A percentile compares a stretch with the other conserved stretches of the same genome.
Conservation (phyloP, 2,888 invertebrate species). For the Macaria notata region DNA sequence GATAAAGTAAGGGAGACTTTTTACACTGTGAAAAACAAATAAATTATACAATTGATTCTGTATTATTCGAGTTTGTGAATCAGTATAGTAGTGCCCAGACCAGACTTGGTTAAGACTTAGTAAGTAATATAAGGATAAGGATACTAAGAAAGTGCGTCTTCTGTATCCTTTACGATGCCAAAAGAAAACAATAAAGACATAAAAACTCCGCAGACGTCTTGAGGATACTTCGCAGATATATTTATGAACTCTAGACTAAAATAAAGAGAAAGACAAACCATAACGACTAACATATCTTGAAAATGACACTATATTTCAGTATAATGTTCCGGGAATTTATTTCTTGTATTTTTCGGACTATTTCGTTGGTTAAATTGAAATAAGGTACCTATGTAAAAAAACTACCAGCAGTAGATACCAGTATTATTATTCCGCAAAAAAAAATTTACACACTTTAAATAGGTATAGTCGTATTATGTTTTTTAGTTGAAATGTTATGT, state of each 20-base stretch:
- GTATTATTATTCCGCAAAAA: too few species aligned
- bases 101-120: background rate
- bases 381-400: too few species aligned
- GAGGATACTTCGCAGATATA: slow-evolving; percentile 9
- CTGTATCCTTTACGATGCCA: slow-evolving; percentile 2
- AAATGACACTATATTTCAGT: slow-evolving; percentile 12
- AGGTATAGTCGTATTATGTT: too few species aligned
- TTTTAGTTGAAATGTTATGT: too few species aligned
- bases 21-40: slow-evolving; percentile 2
- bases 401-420: too few species aligned
- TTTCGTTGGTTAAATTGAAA: background rate
- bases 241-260: slow-evolving; percentile 13
- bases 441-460: too few species aligned
- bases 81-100: too few species aligned
- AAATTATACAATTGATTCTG: too few species aligned
- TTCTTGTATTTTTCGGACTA: slow-evolving; percentile 1
- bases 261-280: slow-evolving; percentile 9
- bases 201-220: slow-evolving; percentile 19
- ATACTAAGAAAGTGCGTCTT: background rate
- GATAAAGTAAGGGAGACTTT: background rate
- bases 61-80: too few species aligned
- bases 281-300: slow-evolving; percentile 12
- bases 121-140: too few species aligned
- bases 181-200: slow-evolving; percentile 16
- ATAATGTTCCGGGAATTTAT: slow-evolving; percentile 14